Percentiles rank a stretch among this genome's conserved stretches.
Evolutionary conservation across 2,797 vertebrate species (phyloP).

Genomic region (Austrolebias charrua): DNA sequence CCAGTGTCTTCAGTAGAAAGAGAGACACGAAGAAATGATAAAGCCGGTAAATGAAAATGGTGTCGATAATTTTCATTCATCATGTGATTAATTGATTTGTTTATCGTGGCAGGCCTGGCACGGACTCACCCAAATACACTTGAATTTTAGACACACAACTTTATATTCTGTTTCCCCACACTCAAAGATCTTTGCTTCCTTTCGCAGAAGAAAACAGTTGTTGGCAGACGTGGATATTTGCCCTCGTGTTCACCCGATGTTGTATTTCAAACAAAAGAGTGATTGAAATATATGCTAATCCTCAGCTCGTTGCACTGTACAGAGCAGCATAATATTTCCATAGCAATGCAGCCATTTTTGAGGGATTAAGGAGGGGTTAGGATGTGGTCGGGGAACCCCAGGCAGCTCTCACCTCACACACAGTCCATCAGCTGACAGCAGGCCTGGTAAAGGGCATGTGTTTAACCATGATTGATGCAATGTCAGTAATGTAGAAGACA

Average conservation of each 20-base stretch:
- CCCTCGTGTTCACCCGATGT: constrained; percentile 56
- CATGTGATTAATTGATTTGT: too few relatives aligned
- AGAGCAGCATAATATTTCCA: constrained; percentile 53
- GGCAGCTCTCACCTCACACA: constrained; percentile 19
- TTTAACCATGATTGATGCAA: constrained; percentile 68
- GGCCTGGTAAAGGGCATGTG: constrained; percentile 46
- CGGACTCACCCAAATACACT: not conserved
- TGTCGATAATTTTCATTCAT: too few relatives aligned
- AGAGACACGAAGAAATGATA: too few relatives aligned
- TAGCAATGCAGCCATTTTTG: constrained; percentile 48
- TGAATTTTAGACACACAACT: not conserved
- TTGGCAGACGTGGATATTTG: constrained; percentile 32
- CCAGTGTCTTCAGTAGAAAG: too few relatives aligned
- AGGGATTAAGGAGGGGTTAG: constrained; percentile 55
- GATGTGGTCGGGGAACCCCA: constrained; percentile 50
- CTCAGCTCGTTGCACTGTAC: constrained; percentile 25
- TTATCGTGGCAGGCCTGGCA: too few relatives aligned
- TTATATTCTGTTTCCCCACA: constrained; percentile 2
- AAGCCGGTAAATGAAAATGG: too few relatives aligned
- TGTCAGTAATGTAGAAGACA: constrained; percentile 64
- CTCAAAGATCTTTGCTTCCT: constrained; percentile 16
- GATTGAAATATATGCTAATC: constrained; percentile 72
- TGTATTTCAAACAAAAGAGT: constrained; percentile 51
- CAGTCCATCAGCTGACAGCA: constrained; percentile 43
- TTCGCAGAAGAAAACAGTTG: constrained; percentile 16